These are phyloP conservation scores for Osmoderma eremita DNA, from an alignment of 2,888 invertebrate species.

Conservation along the genomic window DNA sequence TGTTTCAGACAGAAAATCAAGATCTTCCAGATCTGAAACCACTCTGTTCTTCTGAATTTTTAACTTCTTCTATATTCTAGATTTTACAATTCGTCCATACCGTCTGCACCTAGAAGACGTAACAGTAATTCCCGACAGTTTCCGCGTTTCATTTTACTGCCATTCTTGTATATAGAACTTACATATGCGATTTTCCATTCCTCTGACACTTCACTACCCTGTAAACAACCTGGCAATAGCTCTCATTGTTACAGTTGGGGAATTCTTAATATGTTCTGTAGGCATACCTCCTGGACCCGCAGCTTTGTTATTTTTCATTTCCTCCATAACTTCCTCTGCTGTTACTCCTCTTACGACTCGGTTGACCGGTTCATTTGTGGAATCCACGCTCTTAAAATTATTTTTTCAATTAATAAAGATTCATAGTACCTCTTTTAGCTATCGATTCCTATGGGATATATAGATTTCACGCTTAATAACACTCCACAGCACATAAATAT, in stretches of 20 bases:
- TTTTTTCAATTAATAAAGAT: too few relatives aligned
- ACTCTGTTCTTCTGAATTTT: constrained; percentile 39
- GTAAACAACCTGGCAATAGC: background rate
- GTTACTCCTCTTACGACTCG: background rate
- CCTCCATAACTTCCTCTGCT: too few relatives aligned
- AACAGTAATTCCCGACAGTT: constrained; percentile 33
- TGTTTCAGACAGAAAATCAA: constrained; percentile 23
- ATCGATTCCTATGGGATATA: too few relatives aligned
- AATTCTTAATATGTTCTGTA: background rate
- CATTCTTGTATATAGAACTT: constrained; percentile 29
- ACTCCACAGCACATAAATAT: too few relatives aligned
- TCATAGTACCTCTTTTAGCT: too few relatives aligned
- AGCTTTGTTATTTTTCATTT: background rate
- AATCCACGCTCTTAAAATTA: too few relatives aligned
- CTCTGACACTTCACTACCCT: background rate
- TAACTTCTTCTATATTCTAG: constrained; percentile 21
- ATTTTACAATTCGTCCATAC: background rate
- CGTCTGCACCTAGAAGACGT: background rate
- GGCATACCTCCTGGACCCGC: background rate
- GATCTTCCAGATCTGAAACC: constrained; percentile 34
- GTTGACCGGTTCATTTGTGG: too few relatives aligned
- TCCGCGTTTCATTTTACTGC: constrained; percentile 9
- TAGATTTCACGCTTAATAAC: too few relatives aligned
- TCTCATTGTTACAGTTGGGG: background rate
- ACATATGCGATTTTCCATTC: constrained; percentile 20